These are phyloP conservation scores for Hecatera dysodea DNA, from an alignment of 2,888 invertebrate species.

Conservation along the genomic window DNA sequence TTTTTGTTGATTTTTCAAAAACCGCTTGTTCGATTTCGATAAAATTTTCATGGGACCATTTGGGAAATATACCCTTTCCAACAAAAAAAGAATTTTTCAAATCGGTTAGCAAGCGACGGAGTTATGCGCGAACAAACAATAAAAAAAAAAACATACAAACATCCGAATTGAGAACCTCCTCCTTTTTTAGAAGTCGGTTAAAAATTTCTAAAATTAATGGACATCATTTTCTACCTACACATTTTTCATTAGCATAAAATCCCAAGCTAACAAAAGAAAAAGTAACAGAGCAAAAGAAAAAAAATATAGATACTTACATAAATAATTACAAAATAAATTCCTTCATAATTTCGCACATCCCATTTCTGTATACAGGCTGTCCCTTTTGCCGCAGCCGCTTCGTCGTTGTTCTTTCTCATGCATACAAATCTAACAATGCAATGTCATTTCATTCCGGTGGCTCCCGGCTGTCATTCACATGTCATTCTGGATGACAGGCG, in stretches of 20 bases:
- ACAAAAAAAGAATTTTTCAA: too few relatives aligned
- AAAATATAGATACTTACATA: too few relatives aligned
- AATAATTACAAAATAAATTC: slow-evolving; percentile 21
- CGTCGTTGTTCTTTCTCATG: slow-evolving; percentile 70
- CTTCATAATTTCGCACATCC: slow-evolving; percentile 37
- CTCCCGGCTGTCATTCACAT: slow-evolving; percentile 81
- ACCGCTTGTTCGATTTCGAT: too few relatives aligned
- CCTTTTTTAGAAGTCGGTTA: too few relatives aligned
- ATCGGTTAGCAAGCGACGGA: too few relatives aligned
- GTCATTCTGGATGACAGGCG: slow-evolving; percentile 82
- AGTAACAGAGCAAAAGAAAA: slow-evolving; percentile 6
- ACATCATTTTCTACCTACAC: not conserved
- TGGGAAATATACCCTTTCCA: too few relatives aligned
- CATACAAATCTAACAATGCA: slow-evolving; percentile 75
- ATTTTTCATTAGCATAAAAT: not conserved
- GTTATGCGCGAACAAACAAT: too few relatives aligned
- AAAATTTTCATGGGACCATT: too few relatives aligned
- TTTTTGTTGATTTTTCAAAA: too few relatives aligned
- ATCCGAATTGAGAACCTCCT: too few relatives aligned
- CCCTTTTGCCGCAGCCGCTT: slow-evolving; percentile 52
- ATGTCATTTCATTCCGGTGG: slow-evolving; percentile 72
- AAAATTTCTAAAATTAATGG: not conserved
- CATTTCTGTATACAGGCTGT: slow-evolving; percentile 49
- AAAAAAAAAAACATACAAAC: too few relatives aligned
- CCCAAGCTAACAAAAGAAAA: not conserved